Evolutionary conservation across 1,140 invertebrate genomes (phyloP).

Genomic region (Meteorus sp.): DNA sequence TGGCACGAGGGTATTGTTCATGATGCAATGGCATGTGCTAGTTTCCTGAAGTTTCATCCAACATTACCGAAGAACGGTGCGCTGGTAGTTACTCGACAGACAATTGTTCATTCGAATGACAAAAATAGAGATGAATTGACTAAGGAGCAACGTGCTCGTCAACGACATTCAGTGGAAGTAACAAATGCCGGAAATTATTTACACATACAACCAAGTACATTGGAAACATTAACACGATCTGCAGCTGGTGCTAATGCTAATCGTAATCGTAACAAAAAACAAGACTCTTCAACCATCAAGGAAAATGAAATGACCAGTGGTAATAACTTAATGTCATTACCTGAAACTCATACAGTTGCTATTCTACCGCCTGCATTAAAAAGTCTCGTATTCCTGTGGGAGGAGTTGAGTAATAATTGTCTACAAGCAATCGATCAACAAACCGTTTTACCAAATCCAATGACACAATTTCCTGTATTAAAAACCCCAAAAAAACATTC

Average conservation of each 20-base stretch:
- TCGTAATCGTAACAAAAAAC: conserved; percentile 61
- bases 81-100: conserved; percentile 67
- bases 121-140: conserved; percentile 57
- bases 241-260: conserved; percentile 74
- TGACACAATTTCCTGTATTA: conserved; percentile 53
- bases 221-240: conserved; percentile 75
- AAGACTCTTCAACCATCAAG: conserved; percentile 59
- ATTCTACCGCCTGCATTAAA: conserved; percentile 85
- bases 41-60: conserved; percentile 94
- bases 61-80: conserved; percentile 80
- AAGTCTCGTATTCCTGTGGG: conserved; percentile 83
- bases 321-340: conserved; percentile 45
- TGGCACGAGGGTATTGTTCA: conserved; percentile 98
- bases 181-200: conserved; percentile 76
- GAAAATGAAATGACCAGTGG: conserved; percentile 62
- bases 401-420: conserved; percentile 75
- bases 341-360: conserved; percentile 64
- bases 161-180: conserved; percentile 86
- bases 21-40: conserved; percentile 96
- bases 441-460: conserved; percentile 55
- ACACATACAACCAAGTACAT: conserved; percentile 75
- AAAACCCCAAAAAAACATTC: conserved; percentile 49
- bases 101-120: conserved; percentile 45
- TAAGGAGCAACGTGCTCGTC: conserved; percentile 66
- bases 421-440: conserved; percentile 69